Evolutionary conservation across 2,797 vertebrate species (phyloP).

Genomic region (Lophura swinhoii): DNA sequence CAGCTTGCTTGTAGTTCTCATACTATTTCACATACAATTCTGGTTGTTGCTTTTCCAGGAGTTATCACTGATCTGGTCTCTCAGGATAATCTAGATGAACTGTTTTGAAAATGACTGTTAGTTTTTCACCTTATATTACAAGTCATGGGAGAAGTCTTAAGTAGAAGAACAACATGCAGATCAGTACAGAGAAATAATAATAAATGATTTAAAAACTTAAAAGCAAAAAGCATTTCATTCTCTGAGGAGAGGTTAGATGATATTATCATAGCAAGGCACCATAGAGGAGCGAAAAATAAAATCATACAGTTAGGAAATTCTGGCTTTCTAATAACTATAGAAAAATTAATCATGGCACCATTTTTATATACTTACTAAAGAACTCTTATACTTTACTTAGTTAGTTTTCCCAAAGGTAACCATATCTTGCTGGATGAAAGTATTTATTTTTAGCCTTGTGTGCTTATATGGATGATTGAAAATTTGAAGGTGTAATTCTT

Average conservation of each 20-base stretch:
- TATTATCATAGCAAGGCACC: background rate
- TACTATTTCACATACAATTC: background rate
- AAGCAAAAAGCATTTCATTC: background rate
- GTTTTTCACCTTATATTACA: background rate
- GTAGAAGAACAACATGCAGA: accelerated
- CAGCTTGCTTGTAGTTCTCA: background rate
- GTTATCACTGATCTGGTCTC: background rate
- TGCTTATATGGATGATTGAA: background rate
- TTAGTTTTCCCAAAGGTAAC: background rate
- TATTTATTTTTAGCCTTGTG: background rate
- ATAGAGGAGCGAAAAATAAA: background rate
- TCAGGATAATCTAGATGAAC: background rate
- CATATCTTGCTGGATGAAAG: background rate
- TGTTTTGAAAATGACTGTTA: background rate
- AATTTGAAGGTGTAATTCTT: background rate
- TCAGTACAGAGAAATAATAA: background rate
- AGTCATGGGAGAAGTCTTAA: background rate
- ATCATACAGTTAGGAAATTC: background rate
- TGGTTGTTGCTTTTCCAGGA: background rate
- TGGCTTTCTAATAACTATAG: background rate
- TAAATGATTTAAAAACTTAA: no score
- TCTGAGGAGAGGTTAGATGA: background rate
- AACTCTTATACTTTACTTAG: background rate
- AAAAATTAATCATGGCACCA: background rate
- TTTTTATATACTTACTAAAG: background rate